Evolutionary conservation across 2,797 vertebrate genomes (phyloP), one percentile per base, ranked within the genome.

Genomic region (Enteromius treurensis): DNA sequence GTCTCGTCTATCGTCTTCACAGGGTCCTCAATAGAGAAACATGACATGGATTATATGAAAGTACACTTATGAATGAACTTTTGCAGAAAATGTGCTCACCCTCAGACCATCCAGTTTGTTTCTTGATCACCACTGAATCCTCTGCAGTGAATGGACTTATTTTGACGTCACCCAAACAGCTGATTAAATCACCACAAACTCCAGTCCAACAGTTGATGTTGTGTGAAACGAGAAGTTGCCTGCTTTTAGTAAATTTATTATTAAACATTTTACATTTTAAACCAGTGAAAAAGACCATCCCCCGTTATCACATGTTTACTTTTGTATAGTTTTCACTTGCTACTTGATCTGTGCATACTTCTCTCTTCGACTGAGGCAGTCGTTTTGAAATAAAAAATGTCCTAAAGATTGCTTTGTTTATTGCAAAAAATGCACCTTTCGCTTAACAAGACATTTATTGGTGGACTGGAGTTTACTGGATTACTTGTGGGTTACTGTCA

Each of bases 1-100:
- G 94, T 94, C 92, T 97, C 96, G 77, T 96, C 96, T 90, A 96
- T 94, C 9, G 95, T 95, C 91, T 96, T 96, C 82, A 95, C 93
- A 0, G 94, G 94, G 82, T 96, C 95, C 95, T 95, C 87, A 49
- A 69, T 19, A 45, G 17, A 23, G 7, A 73, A 45, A 74, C 37
- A 47, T 77, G 15, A n/a, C 10, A 60, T 11, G 34, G 10, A 80
- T 5, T 21, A 14, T 29, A 26, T 29, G 32, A 75, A 65, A 34
- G 58, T 62, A 73, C 26, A 21, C 17, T 29, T 49, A 6, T 37
- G 19, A 58, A 62, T 11, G 0, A 26, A 26, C 53, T 23, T 11
- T 58, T 60, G n/a, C 23, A 14, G 58, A 60, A 55, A 55, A 29
- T 29, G 2, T 62, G 5, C 23, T 29, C n/a, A 23, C 3, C 11